phyloP scores from a whole-genome alignment of 2,888 invertebrate genomes.

The Boloria selene region DNA sequence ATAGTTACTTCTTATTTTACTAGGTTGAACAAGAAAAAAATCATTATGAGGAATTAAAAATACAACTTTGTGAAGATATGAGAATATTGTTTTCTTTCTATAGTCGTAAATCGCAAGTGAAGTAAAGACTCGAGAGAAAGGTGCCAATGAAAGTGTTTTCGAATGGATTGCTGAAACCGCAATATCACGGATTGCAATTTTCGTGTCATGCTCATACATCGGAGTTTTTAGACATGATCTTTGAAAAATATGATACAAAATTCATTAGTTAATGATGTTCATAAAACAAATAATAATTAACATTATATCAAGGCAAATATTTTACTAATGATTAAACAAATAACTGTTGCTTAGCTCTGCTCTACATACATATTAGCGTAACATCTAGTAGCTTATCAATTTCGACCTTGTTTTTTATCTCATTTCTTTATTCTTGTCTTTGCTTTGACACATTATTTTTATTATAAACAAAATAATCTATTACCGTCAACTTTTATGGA shows the following conservation, averaged over 20 bases:
- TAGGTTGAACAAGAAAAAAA: too few species aligned
- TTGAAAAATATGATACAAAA: too few species aligned
- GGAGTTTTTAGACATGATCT: not conserved
- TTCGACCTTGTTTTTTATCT: slow-evolving; percentile 32
- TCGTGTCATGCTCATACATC: not conserved
- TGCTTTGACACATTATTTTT: too few species aligned
- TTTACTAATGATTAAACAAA: slow-evolving; percentile 1
- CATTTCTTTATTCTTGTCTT: slow-evolving; percentile 13
- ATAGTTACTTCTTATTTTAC: too few species aligned
- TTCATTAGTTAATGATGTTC: too few species aligned
- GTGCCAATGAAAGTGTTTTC: slow-evolving; percentile 49
- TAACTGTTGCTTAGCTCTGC: not conserved
- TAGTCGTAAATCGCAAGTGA: slow-evolving; percentile 40
- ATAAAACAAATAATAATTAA: not conserved
- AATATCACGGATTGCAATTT: slow-evolving; percentile 19
- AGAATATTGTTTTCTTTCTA: slow-evolving; percentile 2
- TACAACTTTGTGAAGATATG: not conserved
- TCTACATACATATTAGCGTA: slow-evolving; percentile 1
- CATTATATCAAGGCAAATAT: not conserved
- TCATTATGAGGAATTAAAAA: too few species aligned
- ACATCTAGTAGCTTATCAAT: slow-evolving; percentile 21
- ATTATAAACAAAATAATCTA: not conserved
- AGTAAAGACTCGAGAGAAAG: slow-evolving; percentile 48
- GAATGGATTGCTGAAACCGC: slow-evolving; percentile 29
- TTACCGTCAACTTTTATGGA: too few species aligned